These are phyloP conservation scores for Cottus gobio DNA, from an alignment of 2,113 vertebrate genomes.

Conservation along the genomic window DNA sequence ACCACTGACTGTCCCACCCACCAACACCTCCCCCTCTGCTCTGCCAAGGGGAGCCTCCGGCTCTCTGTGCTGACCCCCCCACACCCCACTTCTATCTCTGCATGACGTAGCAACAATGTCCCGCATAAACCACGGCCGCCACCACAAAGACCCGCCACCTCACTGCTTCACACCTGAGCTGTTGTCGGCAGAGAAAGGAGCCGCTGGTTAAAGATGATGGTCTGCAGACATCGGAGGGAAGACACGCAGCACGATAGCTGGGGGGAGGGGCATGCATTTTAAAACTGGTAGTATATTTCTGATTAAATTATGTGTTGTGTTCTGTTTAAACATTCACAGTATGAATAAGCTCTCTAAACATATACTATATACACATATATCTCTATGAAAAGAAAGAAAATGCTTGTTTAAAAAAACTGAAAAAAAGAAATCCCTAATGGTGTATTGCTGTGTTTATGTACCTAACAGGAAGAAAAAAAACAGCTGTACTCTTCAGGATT, in stretches of 20 bases:
- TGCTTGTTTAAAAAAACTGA: conserved; percentile 83
- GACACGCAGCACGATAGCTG: conserved; percentile 50
- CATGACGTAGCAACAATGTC: conserved; percentile 89
- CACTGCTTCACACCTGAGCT: conserved; percentile 79
- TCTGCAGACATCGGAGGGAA: conserved; percentile 75
- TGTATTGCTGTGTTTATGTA: conserved; percentile 90
- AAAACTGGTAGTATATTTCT: conserved; percentile 86
- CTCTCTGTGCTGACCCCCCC: conserved; percentile 65
- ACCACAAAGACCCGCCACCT: conserved; percentile 63
- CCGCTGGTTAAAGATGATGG: conserved; percentile 76
- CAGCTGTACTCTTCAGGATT: conserved; percentile 89
- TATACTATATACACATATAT: conserved; percentile 69
- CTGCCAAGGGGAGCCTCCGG: conserved; percentile 40
- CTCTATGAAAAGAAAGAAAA: conserved; percentile 76
- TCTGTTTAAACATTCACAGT: conserved; percentile 92
- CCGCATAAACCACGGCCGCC: conserved; percentile 69
- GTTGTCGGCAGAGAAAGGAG: conserved; percentile 84
- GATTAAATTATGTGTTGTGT: conserved; percentile 91
- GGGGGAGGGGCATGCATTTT: conserved; percentile 88
- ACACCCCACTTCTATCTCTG: conserved; percentile 76
- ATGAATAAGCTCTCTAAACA: conserved; percentile 94
- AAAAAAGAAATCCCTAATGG: conserved; percentile 81
- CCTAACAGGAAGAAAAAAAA: conserved; percentile 74
- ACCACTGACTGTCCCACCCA: conserved; percentile 63
- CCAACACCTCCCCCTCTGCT: conserved; percentile 57